Base-by-base conservation (phyloP, 1,140 invertebrate species). In the Reticulitermes speratus region DNA sequence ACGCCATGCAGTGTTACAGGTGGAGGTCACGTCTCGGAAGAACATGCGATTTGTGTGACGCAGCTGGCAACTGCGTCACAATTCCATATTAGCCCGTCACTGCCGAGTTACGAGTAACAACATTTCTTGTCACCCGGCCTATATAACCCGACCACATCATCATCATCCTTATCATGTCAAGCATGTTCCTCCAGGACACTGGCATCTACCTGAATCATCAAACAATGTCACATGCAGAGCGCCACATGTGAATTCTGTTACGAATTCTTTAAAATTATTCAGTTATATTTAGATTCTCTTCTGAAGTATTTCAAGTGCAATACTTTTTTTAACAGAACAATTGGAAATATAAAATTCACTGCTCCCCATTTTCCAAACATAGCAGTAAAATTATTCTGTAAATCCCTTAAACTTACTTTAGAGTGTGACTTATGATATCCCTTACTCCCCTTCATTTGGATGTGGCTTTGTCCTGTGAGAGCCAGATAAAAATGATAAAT, bases 351-450 rank as follows among this genome's bases (percentile, higher is more conserved):
- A 59, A 86, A 84, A 65, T 86, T 86, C 52, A 86, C 19, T 44
- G 45, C 32, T 32, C 86, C 86, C 38, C 86, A 86, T 65, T 48
- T 65, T 44, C 86, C 86, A 84, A 86, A 86, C 44, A 86, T 52
- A 48, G n/a, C 5, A 65, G 11, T 16, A 65, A 86, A 84, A 81
- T 86, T 86, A 55, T 6, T 30, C 30, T 44, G 21, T 19, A 86
- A 44, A 82, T 86, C 65, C 23, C 38, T 86, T 12, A 44, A 44
- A 86, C 45, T 38, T 86, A 86, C 30, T 19, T 75, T 75, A 75
- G 65, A 75, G 14, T n/a, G n/a, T 30, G n/a, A 25, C 30, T 75
- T 30, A 75, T 30, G n/a, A 30, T 12, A 14, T 30, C n/a, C 65
- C 0, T 30, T 75, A n/a, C 8, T 8, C 0, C 65, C 65, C 9